A percentile compares a stretch with the other conserved stretches of the same genome.
Evolutionary conservation across 2,113 vertebrate genomes (phyloP).

Genomic region (Coptodon bakossiorum): DNA sequence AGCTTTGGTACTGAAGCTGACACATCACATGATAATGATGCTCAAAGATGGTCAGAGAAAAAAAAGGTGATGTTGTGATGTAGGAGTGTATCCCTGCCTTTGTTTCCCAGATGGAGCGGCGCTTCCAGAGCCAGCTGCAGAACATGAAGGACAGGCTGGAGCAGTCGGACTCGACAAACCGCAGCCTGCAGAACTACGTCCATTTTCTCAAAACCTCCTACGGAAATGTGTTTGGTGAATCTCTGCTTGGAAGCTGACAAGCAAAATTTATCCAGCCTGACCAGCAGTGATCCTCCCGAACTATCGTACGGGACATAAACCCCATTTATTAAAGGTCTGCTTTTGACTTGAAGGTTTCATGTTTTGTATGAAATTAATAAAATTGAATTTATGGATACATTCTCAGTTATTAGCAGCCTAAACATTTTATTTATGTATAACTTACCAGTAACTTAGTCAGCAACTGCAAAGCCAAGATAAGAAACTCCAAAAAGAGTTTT

Average conservation of each 20-base stretch:
- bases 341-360: not conserved
- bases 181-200: constrained; percentile 90
- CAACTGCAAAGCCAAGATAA: not conserved
- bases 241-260: constrained; percentile 67
- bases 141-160: constrained; percentile 85
- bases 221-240: constrained; percentile 82
- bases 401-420: not conserved
- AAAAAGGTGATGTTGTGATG: not conserved
- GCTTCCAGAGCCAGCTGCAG: constrained; percentile 81
- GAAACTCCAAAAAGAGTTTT: not conserved
- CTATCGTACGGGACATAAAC: not conserved
- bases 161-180: constrained; percentile 87
- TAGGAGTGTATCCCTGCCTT: rapidly evolving
- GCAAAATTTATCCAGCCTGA: not conserved
- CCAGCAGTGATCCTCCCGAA: not conserved
- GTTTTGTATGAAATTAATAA: not conserved
- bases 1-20: not conserved
- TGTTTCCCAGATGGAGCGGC: constrained; percentile 74
- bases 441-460: not conserved
- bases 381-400: not conserved
- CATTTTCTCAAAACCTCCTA: constrained; percentile 91
- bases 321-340: not conserved
- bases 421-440: not conserved
- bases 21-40: not conserved
- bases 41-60: not conserved